Percentiles rank a stretch among this genome's conserved stretches.
These are phyloP conservation scores for Eurois occulta DNA, from an alignment of 2,888 invertebrate genomes.

Conservation along the genomic window DNA sequence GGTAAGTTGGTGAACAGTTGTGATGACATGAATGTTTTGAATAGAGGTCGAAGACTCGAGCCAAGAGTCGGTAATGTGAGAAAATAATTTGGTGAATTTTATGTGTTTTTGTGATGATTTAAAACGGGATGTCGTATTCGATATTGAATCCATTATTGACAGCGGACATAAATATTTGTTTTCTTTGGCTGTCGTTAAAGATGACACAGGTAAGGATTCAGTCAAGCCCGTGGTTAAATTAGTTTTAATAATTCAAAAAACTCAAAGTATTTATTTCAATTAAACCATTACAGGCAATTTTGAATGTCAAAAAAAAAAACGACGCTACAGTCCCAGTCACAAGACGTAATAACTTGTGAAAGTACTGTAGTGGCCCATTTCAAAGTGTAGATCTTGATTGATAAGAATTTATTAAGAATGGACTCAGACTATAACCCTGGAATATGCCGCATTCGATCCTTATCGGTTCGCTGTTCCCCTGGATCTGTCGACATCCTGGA, in stretches of 20 bases:
- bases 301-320: not conserved
- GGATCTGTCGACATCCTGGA: no score
- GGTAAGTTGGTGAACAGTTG: constrained; percentile 55
- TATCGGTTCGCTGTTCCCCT: no score
- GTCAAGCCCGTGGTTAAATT: not conserved
- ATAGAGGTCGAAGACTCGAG: constrained; percentile 83
- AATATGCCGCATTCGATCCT: no score
- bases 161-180: not conserved
- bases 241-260: not conserved
- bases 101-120: constrained; percentile 44
- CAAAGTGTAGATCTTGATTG: no score
- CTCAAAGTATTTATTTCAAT: not conserved
- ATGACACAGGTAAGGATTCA: no score
- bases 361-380: no score
- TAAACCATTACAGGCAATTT: not conserved
- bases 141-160: not conserved
- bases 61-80: constrained; percentile 72
- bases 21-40: constrained; percentile 83
- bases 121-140: not conserved
- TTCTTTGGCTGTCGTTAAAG: not conserved
- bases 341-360: no score
- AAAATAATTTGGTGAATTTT: constrained; percentile 71
- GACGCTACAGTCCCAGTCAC: no score
- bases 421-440: no score
- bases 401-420: no score